Conservation (phyloP, 2,888 invertebrate genomes). For the Cephus runcator region DNA sequence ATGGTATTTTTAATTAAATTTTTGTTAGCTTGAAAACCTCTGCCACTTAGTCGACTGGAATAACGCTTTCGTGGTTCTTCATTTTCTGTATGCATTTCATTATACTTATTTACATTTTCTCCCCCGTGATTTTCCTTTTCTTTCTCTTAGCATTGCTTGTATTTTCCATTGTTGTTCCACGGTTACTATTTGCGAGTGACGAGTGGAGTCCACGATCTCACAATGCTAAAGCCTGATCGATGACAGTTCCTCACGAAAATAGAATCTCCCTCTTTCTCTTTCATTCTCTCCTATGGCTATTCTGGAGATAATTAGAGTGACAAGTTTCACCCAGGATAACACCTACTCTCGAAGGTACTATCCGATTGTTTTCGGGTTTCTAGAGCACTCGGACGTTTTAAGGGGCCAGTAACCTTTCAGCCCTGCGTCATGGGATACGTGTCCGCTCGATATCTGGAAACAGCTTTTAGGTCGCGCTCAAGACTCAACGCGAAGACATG, state of each 20-base stretch:
- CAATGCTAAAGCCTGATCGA: background rate
- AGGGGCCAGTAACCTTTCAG: slow-evolving; percentile 41
- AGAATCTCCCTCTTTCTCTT: slow-evolving; percentile 11
- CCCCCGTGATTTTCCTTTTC: background rate
- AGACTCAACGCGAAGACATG: slow-evolving; percentile 8
- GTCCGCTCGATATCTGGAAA: slow-evolving; percentile 42
- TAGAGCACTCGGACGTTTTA: slow-evolving; percentile 39
- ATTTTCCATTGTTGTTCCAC: background rate
- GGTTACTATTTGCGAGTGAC: background rate
- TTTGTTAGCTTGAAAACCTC: background rate
- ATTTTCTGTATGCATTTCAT: background rate
- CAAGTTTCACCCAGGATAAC: background rate
- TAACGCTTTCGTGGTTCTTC: background rate
- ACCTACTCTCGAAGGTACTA: background rate
- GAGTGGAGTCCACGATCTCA: background rate
- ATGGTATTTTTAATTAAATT: background rate
- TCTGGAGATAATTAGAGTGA: background rate
- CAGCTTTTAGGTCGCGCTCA: slow-evolving; percentile 37
- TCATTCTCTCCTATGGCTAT: background rate
- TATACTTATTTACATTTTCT: background rate
- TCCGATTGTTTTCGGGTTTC: slow-evolving; percentile 36
- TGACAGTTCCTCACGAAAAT: slow-evolving; percentile 26
- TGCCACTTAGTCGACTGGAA: background rate
- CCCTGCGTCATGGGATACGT: slow-evolving; percentile 24
- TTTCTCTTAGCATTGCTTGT: background rate